These are phyloP conservation scores for Sphyrna mokarran DNA, from an alignment of 2,113 vertebrate species.

Conservation along the genomic window DNA sequence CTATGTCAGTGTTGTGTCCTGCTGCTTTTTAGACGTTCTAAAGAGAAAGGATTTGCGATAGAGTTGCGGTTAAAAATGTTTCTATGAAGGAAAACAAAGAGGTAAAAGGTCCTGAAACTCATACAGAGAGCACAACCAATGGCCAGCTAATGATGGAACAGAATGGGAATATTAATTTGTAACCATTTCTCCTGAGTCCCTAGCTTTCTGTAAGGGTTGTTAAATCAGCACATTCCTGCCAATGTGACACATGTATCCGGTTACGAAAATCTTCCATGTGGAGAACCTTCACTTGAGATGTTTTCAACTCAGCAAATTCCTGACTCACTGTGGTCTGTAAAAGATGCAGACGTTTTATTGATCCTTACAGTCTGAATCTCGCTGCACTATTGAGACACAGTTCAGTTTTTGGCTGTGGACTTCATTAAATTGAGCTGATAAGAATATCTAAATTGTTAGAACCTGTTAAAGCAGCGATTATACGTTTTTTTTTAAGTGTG, in stretches of 20 bases:
- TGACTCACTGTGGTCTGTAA: neutral
- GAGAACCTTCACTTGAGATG: neutral
- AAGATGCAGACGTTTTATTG: neutral
- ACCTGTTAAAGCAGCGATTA: neutral
- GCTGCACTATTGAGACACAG: neutral
- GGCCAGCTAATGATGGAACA: no score
- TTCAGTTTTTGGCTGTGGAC: neutral
- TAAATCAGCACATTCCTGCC: slow-evolving; percentile 1
- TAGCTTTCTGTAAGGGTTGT: neutral
- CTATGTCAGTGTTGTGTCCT: neutral
- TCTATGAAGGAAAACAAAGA: neutral
- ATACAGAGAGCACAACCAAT: neutral
- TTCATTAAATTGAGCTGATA: neutral
- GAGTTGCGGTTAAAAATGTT: no score
- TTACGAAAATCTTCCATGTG: neutral
- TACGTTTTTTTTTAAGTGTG: no score
- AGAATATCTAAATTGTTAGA: neutral
- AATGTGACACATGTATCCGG: no score
- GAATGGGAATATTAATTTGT: neutral
- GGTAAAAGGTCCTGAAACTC: neutral
- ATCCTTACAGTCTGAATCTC: neutral
- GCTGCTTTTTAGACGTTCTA: neutral
- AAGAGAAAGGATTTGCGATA: no score
- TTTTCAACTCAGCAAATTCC: neutral
- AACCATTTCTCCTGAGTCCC: neutral